Conservation (phyloP, 2,888 invertebrate genomes). For the Endotricha flammealis region DNA sequence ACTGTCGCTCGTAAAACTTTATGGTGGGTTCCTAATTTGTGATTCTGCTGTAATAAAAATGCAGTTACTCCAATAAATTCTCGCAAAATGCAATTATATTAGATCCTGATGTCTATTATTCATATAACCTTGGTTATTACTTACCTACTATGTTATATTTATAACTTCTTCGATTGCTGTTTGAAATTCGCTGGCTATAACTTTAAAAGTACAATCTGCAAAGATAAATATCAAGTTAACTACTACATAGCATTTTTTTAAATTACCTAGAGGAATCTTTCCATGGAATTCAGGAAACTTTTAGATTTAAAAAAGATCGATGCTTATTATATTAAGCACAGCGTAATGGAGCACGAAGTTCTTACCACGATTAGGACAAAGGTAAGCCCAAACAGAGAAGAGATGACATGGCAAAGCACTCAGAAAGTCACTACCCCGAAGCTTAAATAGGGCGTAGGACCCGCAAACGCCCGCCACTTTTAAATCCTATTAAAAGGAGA, state of each 20-base stretch:
- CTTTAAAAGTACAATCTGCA: too few relatives aligned
- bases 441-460: slow-evolving; percentile 51
- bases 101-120: too few relatives aligned
- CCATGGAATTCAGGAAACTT: too few relatives aligned
- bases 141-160: too few relatives aligned
- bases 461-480: slow-evolving; percentile 53
- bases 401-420: slow-evolving; percentile 63
- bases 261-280: too few relatives aligned
- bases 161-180: too few relatives aligned
- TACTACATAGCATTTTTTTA: too few relatives aligned
- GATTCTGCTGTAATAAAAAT: slow-evolving; percentile 22
- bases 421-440: slow-evolving; percentile 46
- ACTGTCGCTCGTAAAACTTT: slow-evolving; percentile 32
- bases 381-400: slow-evolving; percentile 22
- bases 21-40: slow-evolving; percentile 18
- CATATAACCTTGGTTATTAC: too few relatives aligned
- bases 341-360: neutral
- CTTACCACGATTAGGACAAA: slow-evolving; percentile 8
- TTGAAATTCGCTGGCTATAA: too few relatives aligned
- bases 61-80: neutral
- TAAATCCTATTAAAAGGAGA: slow-evolving; percentile 57
- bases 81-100: too few relatives aligned
- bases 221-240: too few relatives aligned
- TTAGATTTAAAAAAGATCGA: too few relatives aligned
- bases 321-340: neutral